A percentile compares a stretch with the other conserved stretches of the same genome.
Conservation (phyloP, 2,888 invertebrate genomes). For the Drosophila quasianomalipes region DNA sequence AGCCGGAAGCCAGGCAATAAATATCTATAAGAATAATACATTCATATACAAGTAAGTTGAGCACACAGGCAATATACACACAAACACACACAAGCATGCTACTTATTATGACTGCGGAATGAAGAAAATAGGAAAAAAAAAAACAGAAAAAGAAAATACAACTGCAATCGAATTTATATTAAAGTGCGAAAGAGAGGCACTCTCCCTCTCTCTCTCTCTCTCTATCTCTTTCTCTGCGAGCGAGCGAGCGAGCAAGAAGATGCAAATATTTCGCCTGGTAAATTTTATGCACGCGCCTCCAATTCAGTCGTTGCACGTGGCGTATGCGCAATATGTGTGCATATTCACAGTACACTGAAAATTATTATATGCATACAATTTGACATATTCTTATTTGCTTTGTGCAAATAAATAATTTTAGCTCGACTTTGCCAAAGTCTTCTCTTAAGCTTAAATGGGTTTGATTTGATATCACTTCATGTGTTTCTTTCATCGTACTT, state of each 20-base stretch:
- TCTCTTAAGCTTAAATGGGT: no score
- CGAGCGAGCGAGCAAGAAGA: slow-evolving; percentile 13
- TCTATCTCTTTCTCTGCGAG: neutral
- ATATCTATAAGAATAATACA: slow-evolving; percentile 28
- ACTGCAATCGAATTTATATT: slow-evolving; percentile 59
- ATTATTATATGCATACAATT: neutral
- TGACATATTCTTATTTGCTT: neutral
- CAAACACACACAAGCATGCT: neutral
- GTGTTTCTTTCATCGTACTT: neutral
- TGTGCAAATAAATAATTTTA: neutral
- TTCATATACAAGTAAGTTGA: slow-evolving; percentile 20
- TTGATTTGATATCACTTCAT: no score
- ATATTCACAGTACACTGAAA: slow-evolving; percentile 21
- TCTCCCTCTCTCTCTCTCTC: no score
- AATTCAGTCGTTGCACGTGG: slow-evolving; percentile 56
- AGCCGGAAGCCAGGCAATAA: slow-evolving; percentile 36
- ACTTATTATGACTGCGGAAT: slow-evolving; percentile 26
- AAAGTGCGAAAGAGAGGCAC: slow-evolving; percentile 17
- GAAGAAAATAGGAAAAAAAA: slow-evolving; percentile 16
- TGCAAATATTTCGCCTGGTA: slow-evolving; percentile 37
- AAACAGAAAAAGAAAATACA: slow-evolving; percentile 23
- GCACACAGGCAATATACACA: slow-evolving; percentile 7
- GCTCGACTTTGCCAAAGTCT: no score
- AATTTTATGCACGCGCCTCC: slow-evolving; percentile 67
- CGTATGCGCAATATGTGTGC: slow-evolving; percentile 70